Percentiles rank a stretch among this genome's conserved stretches.
phyloP scores from a whole-genome alignment of 2,888 invertebrate species.

The Eucera pruinosa region DNA sequence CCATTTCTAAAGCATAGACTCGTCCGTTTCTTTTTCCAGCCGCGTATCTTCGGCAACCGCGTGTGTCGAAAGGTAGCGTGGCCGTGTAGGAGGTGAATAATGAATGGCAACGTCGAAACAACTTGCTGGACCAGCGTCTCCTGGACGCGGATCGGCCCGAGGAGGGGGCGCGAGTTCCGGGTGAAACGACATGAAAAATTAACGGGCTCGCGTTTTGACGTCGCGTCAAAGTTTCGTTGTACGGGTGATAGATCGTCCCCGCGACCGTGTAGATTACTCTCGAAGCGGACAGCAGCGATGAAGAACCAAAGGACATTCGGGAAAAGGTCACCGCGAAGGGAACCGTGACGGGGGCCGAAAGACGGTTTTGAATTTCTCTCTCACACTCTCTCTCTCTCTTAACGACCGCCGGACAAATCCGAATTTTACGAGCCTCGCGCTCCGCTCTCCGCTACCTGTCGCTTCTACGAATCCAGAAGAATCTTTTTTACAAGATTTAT shows the following conservation, averaged over 20 bases:
- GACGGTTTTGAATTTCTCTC: conserved; percentile 61
- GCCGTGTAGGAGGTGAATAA: conserved; percentile 76
- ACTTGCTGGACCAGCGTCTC: conserved; percentile 73
- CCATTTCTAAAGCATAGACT: background rate
- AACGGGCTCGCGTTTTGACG: conserved; percentile 79
- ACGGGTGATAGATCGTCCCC: conserved; percentile 78
- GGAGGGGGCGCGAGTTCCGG: conserved; percentile 62
- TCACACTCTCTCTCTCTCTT: conserved; percentile 51
- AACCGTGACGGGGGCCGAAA: conserved; percentile 26
- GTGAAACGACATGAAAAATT: conserved; percentile 80
- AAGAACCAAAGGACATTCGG: conserved; percentile 24
- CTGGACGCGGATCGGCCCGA: conserved; percentile 41
- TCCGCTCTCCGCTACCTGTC: conserved; percentile 53
- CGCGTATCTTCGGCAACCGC: conserved; percentile 57
- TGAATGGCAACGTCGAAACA: conserved; percentile 76
- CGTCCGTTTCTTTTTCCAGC: background rate
- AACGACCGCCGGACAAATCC: conserved; percentile 64
- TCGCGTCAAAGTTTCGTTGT: conserved; percentile 79
- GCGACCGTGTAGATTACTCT: conserved; percentile 62
- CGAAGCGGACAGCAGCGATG: conserved; percentile 39
- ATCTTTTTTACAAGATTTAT: conserved; percentile 60
- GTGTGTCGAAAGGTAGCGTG: conserved; percentile 71
- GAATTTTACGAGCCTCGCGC: conserved; percentile 64
- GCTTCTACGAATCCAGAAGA: conserved; percentile 45
- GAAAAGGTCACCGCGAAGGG: background rate